Percentiles rank a stretch among this genome's conserved stretches.
Conservation (phyloP, 1,140 invertebrate genomes). For the Elysia chlorotica region DNA sequence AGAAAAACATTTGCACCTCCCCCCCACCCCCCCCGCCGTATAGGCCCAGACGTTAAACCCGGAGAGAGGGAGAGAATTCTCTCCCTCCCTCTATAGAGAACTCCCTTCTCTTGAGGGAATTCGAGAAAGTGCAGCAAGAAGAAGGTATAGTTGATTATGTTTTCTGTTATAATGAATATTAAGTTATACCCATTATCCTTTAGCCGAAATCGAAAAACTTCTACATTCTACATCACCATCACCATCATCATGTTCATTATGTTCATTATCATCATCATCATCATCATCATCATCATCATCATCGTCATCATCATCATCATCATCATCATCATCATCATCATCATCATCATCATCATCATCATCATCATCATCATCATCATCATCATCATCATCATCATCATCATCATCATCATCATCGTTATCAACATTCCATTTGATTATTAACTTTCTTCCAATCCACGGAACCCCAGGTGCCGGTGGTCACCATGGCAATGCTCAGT, state of each 20-base stretch:
- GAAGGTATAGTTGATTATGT: not conserved
- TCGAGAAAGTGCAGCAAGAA: slow-evolving; percentile 29
- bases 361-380: slow-evolving; percentile 18
- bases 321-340: slow-evolving; percentile 23
- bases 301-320: slow-evolving; percentile 18
- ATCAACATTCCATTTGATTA: too few species aligned
- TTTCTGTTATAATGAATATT: too few species aligned
- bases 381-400: slow-evolving; percentile 18
- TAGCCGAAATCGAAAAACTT: too few species aligned
- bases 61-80: too few species aligned
- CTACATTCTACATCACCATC: too few species aligned
- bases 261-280: slow-evolving; percentile 17
- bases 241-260: slow-evolving; percentile 14
- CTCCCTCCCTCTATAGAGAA: too few species aligned
- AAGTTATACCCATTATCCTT: too few species aligned
- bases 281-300: slow-evolving; percentile 24
- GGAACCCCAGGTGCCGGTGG: not conserved
- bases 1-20: too few species aligned
- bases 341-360: slow-evolving; percentile 23
- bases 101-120: slow-evolving; percentile 44
- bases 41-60: too few species aligned
- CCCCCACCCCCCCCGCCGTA: too few species aligned
- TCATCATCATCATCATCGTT: slow-evolving; percentile 12
- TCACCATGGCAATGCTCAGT: slow-evolving; percentile 30
- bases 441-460: too few species aligned